phyloP scores from a whole-genome alignment of 2,888 invertebrate species.

The Gandaritis pyraliata region DNA sequence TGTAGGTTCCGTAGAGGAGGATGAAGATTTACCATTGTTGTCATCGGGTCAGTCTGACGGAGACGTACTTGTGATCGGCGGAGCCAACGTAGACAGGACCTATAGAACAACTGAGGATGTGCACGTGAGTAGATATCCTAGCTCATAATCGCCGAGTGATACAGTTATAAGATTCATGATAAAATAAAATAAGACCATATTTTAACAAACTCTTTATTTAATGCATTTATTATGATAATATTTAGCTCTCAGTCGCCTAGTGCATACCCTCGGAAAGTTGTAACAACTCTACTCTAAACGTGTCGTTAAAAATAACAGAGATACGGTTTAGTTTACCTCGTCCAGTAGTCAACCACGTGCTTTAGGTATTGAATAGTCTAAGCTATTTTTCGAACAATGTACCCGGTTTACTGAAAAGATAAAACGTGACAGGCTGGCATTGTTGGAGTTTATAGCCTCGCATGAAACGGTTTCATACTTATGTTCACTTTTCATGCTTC shows the following conservation, averaged over 20 bases:
- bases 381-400: constrained; percentile 13
- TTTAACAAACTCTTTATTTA: constrained; percentile 83
- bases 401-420: constrained; percentile 10
- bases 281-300: constrained; percentile 72
- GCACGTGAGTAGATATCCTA: constrained; percentile 84
- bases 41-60: constrained; percentile 43
- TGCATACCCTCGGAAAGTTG: constrained; percentile 85
- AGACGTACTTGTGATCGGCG: constrained; percentile 89
- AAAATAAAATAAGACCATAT: constrained; percentile 56
- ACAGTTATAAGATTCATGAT: background rate
- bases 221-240: constrained; percentile 83
- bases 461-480: no score
- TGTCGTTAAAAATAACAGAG: constrained; percentile 47
- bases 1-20: constrained; percentile 15
- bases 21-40: constrained; percentile 48
- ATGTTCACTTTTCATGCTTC: background rate
- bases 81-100: constrained; percentile 90
- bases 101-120: constrained; percentile 85
- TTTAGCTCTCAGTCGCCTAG: constrained; percentile 84
- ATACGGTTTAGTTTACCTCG: constrained; percentile 39
- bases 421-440: constrained; percentile 8
- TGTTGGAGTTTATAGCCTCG: constrained; percentile 6
- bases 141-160: background rate
- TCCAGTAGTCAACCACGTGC: constrained; percentile 33
- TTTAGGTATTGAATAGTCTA: constrained; percentile 3